A percentile compares a stretch with the other conserved stretches of the same genome.
These are phyloP conservation scores for Phocides pigmalion DNA, from an alignment of 1,140 invertebrate genomes.

Conservation along the genomic window DNA sequence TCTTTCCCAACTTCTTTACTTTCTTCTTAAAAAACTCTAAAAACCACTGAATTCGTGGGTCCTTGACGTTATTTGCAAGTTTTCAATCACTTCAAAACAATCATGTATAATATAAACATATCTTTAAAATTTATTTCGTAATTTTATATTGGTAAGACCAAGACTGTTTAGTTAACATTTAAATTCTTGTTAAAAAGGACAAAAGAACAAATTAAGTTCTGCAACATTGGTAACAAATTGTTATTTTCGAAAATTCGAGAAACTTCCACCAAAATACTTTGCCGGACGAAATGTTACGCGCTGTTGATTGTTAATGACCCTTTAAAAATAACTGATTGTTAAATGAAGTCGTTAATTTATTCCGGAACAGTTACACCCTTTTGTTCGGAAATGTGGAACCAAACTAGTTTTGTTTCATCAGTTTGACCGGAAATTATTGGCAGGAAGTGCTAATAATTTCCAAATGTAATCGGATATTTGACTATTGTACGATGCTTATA, in stretches of 20 bases:
- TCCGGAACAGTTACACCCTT: constrained; percentile 39
- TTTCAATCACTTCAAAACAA: too few species aligned
- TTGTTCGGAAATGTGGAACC: constrained; percentile 41
- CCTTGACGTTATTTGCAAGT: too few species aligned
- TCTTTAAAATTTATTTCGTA: background rate
- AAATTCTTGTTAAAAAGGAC: constrained; percentile 20
- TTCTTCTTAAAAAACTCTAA: too few species aligned
- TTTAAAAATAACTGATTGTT: constrained; percentile 54
- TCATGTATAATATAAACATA: too few species aligned
- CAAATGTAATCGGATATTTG: background rate
- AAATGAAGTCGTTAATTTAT: constrained; percentile 53
- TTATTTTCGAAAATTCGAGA: constrained; percentile 33
- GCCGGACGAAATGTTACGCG: constrained; percentile 37
- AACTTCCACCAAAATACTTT: constrained; percentile 31
- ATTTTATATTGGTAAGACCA: constrained; percentile 3
- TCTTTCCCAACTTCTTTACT: too few species aligned
- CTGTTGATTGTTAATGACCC: constrained; percentile 48
- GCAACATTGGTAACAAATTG: constrained; percentile 31
- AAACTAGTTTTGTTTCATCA: constrained; percentile 40
- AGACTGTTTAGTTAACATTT: constrained; percentile 1
- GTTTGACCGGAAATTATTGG: constrained; percentile 45
- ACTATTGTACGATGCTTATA: background rate
- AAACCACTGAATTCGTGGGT: too few species aligned
- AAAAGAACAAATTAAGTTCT: constrained; percentile 32
- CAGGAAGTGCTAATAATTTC: constrained; percentile 40